Base-by-base conservation (phyloP, 1,140 invertebrate species). In the Sycophila sp. region DNA sequence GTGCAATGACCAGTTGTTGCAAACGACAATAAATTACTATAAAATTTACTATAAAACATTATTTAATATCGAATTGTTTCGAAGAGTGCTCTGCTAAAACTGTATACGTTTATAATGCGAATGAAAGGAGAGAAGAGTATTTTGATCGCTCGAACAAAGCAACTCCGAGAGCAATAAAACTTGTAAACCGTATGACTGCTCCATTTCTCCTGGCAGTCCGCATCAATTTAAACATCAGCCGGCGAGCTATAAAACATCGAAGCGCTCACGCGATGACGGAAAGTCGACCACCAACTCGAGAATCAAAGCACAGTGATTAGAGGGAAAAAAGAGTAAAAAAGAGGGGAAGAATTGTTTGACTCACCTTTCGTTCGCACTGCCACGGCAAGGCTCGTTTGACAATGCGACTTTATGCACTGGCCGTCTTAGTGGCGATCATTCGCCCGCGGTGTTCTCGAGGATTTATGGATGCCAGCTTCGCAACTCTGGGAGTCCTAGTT, bases 381-480 rank as follows among this genome's bases (percentile, higher is more conserved):
- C 2, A n/a, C 56, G 56, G 24, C 17, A 24, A 59, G 56, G 38
- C 24, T 13, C 10, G 49, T 51, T 55, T 34, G 63, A 65, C 63
- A 65, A 65, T 65, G 49, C 63, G 63, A 34, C 22, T 40, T 42
- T 38, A 55, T 55, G 47, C 62, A 49, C 28, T 49, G 49, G 1
- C 15, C 19, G 34, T 3, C 36, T 55, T 65, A 65, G n/a, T 65
- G 49, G 49, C 63, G 63, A 65, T 65, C 55, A 55, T 55, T 65
- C 26, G 34, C 63, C n/a, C 47, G 34, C 32, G 36, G 49, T 40
- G 24, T 15, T 8, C 22, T 11, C 10, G 38, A 65, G 47, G 24
- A 65, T 53, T 65, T 65, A 65, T 65, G 32, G 22, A 22, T 24
- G 28, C 11, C 45, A 19, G 47, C 28, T 11, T 19, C 13, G 11